Evolutionary conservation across 2,797 vertebrate genomes (phyloP), one percentile per base, ranked within the genome.

Genomic region (Neosilurus hyrtlii): DNA sequence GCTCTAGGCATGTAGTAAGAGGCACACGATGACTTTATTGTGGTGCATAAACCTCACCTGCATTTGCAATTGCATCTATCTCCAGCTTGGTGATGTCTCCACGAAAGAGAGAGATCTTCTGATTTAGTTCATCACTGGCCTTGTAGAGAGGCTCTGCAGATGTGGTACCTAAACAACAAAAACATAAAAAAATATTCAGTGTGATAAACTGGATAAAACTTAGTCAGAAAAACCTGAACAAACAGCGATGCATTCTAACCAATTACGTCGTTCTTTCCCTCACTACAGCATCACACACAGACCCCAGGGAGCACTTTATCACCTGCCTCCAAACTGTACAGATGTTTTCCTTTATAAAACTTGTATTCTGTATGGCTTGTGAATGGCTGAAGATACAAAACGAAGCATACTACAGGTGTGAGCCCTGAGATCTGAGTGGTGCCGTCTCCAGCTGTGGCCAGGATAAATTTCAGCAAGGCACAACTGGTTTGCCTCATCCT

Each of bases 31-130:
- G 51, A 61, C 22, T 62, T 49, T 49, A 79, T 63, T 37, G 54
- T 56, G 57, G 43, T 49, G n/a, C 79, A 35, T 54, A 2, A 68
- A 65, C 43, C 87, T 92, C 92, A 98, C 97, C 96, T 84, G 96
- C 95, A 4, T 98, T 98, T 85, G 96, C 93, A 7, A 98, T 93
- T 1, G 94, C 95, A 0, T 96, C 96, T 20, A 97, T 93, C 92
- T 97, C 96, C 90, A 97, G 89, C 84, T 93, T 94, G 80, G 96
- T 98, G 93, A 97, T 96, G 85, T 98, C 96, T 0, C 95, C 95
- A 0, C 91, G 91, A 89, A 96, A 93, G 68, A 98, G 82, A 3
- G 96, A 97, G 86, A 98, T 92, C 90, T 96, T 97, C 85, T 92
- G 86, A 22, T 96, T 96, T 87, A 97, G 88, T 54, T 91, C 91